A percentile compares a stretch with the other conserved stretches of the same genome.
Evolutionary conservation across 2,888 invertebrate species (phyloP).

Genomic region (Pseudococcus longispinus): DNA sequence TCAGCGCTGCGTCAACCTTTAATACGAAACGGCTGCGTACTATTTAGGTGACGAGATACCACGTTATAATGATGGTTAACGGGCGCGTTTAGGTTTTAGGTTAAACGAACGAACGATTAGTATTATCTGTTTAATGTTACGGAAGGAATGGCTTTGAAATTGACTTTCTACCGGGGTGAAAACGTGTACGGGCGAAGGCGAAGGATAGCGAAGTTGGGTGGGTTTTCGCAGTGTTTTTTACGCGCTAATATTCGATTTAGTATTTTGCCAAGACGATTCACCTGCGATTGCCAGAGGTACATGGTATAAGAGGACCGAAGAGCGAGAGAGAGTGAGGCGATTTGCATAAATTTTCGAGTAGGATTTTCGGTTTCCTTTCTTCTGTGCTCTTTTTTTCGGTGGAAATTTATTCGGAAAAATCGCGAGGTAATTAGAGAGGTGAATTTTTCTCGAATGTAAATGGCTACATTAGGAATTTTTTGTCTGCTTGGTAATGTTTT

Average conservation of each 20-base stretch:
- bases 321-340: neutral
- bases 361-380: neutral
- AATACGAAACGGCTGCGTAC: neutral
- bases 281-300: neutral
- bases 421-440: neutral
- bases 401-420: neutral
- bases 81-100: neutral
- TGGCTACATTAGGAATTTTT: neutral
- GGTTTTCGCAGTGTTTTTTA: neutral
- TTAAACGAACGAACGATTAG: slow-evolving; percentile 51
- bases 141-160: slow-evolving; percentile 45
- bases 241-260: neutral
- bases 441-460: neutral
- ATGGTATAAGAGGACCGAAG: neutral
- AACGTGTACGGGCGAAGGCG: neutral
- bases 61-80: neutral
- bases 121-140: slow-evolving; percentile 52
- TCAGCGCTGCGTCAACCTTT: neutral
- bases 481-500: neutral
- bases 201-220: neutral
- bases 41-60: neutral
- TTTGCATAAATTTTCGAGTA: neutral
- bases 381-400: neutral
- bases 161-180: neutral
- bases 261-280: neutral